A percentile compares a stretch with the other conserved stretches of the same genome.
These are phyloP conservation scores for Oscheius sp. DNA, from an alignment of 2,888 invertebrate species.

Conservation along the genomic window DNA sequence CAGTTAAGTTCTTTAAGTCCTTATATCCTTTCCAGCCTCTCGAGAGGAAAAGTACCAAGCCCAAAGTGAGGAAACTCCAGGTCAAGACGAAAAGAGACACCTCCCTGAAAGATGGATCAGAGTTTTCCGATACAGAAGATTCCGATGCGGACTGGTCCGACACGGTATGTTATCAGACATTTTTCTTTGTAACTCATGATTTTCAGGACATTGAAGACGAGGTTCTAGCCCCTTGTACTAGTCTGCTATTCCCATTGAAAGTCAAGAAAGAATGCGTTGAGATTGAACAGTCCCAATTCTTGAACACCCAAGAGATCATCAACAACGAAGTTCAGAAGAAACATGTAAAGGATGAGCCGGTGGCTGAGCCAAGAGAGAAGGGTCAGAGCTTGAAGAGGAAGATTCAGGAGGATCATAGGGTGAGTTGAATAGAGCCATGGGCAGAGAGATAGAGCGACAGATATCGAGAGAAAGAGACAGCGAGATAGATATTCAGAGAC, in stretches of 20 bases:
- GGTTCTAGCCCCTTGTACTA: neutral
- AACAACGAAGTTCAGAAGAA: neutral
- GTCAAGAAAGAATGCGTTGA: neutral
- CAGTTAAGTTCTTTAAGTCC: neutral
- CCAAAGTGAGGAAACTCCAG: neutral
- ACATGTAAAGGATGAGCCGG: neutral
- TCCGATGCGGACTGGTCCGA: slow-evolving; percentile 8
- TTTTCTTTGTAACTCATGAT: neutral
- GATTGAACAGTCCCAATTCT: neutral
- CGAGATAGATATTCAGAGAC: no score
- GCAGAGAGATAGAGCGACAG: no score
- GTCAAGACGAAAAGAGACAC: neutral
- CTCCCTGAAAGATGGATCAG: neutral
- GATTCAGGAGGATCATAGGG: no score
- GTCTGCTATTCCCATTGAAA: neutral
- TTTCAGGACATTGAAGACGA: neutral
- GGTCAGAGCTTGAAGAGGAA: no score
- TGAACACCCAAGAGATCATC: neutral
- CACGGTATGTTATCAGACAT: neutral
- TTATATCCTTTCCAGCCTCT: neutral
- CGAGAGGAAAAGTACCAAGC: neutral
- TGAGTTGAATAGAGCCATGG: no score
- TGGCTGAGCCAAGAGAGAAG: no score
- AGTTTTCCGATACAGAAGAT: neutral
- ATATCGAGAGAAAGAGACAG: no score